These are phyloP conservation scores for Montipora sp. DNA, from an alignment of 64 coral and sea anemone genomes.

Conservation along the genomic window DNA sequence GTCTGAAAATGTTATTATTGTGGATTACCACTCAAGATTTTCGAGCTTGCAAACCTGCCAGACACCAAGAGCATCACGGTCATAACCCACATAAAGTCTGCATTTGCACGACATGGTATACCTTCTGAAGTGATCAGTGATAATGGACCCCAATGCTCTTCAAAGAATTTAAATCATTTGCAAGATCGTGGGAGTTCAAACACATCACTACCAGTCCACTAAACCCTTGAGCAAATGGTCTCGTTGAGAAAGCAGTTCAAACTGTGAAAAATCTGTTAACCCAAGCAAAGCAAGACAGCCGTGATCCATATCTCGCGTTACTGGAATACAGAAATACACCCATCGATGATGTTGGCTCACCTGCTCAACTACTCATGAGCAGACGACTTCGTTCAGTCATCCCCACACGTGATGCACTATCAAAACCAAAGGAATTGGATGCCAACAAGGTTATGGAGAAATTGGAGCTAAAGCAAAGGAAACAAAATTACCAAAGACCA, in stretches of 20 bases:
- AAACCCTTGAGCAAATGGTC: background rate
- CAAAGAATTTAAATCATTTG: background rate
- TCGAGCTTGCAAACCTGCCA: slow-evolving; percentile 5
- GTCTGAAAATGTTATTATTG: slow-evolving; percentile 4
- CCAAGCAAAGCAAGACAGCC: no score
- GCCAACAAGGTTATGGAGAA: background rate
- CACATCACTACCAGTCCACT: background rate
- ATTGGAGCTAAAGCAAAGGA: background rate
- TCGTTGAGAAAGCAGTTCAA: background rate
- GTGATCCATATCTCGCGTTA: background rate
- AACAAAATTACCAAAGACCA: background rate
- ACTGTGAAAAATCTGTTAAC: no score
- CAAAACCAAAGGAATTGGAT: background rate
- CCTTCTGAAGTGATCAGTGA: background rate
- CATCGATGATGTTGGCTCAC: background rate
- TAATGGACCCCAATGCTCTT: background rate
- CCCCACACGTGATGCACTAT: background rate
- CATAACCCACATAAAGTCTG: slow-evolving; percentile 6
- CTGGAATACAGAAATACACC: background rate
- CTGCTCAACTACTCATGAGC: background rate
- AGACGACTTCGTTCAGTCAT: background rate
- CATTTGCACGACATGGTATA: slow-evolving; percentile 19
- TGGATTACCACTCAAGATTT: slow-evolving; percentile 39
- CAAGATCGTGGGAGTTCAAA: background rate
- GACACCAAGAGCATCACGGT: slow-evolving; percentile 16